phyloP scores from a whole-genome alignment of 2,888 invertebrate species.

The Unio delphinus region DNA sequence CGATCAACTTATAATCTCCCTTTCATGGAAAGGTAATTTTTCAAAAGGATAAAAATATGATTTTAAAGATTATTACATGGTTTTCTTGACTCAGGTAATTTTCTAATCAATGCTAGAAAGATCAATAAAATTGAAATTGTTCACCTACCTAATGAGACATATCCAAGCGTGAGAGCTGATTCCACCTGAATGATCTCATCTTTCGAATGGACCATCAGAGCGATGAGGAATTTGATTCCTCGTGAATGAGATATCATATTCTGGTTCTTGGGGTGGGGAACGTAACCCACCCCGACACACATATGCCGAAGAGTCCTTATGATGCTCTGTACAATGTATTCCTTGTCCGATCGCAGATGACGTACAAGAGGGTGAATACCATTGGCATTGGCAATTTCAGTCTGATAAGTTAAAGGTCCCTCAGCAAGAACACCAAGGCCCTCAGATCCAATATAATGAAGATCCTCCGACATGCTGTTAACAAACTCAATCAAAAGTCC shows the following conservation, averaged over 20 bases:
- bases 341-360: constrained; percentile 62
- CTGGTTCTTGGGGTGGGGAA: constrained; percentile 65
- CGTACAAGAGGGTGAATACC: constrained; percentile 65
- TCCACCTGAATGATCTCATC: constrained; percentile 68
- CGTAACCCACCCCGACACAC: constrained; percentile 67
- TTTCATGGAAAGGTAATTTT: too few relatives aligned
- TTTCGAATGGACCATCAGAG: constrained; percentile 66
- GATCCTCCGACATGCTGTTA: constrained; percentile 62
- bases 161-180: constrained; percentile 66
- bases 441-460: constrained; percentile 69
- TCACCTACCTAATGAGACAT: constrained; percentile 64
- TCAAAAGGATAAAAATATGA: too few relatives aligned
- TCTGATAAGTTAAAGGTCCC: constrained; percentile 63
- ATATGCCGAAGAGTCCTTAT: constrained; percentile 64
- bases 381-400: constrained; percentile 62
- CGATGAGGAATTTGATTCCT: constrained; percentile 66
- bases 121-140: background rate
- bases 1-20: too few relatives aligned
- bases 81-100: too few relatives aligned
- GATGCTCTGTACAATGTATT: constrained; percentile 67
- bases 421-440: constrained; percentile 66
- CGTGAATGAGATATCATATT: constrained; percentile 58
- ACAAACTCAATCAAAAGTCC: constrained; percentile 67
- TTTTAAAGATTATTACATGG: too few relatives aligned
- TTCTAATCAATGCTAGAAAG: too few relatives aligned